phyloP scores from a whole-genome alignment of 2,888 invertebrate genomes.

The Volucella inflata region DNA sequence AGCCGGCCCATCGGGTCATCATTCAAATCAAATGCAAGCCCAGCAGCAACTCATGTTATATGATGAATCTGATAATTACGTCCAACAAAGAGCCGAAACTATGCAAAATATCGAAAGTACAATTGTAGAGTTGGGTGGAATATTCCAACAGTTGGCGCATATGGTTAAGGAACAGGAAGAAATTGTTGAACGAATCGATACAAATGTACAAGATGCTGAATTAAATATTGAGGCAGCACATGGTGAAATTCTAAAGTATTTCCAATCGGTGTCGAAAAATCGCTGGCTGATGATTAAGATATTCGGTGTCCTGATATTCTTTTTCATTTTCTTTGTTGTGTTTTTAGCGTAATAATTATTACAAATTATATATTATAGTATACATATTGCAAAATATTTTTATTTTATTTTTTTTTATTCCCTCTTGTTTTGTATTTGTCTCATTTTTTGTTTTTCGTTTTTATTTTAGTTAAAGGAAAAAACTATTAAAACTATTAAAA shows the following conservation, averaged over 20 bases:
- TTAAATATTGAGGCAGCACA: conserved; percentile 99
- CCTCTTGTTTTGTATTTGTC: neutral
- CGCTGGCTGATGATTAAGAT: conserved; percentile 99
- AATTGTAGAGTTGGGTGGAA: conserved; percentile 99
- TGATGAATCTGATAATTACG: conserved; percentile 94
- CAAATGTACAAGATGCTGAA: conserved; percentile 97
- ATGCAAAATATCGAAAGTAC: conserved; percentile 99
- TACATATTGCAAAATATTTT: conserved; percentile 53
- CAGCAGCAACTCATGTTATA: conserved; percentile 89
- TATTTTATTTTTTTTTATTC: neutral
- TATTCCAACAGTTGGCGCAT: conserved; percentile 96
- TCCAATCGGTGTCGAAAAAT: conserved; percentile 98
- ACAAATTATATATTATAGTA: conserved; percentile 45
- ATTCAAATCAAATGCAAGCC: conserved; percentile 81
- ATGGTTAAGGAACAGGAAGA: conserved; percentile 96
- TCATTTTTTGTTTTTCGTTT: conserved; percentile 25
- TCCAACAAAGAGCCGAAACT: conserved; percentile 96
- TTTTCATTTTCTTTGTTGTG: conserved; percentile 99
- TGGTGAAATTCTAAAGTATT: conserved; percentile 98
- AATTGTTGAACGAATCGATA: conserved; percentile 98
- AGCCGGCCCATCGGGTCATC: conserved; percentile 81
- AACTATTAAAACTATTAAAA: conserved; percentile 42
- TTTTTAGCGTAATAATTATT: conserved; percentile 91
- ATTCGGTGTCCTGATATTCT: conserved; percentile 98
- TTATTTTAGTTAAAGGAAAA: conserved; percentile 52